These are phyloP conservation scores for Dendrocincla fuliginosa DNA, from an alignment of 2,797 vertebrate genomes.

Conservation along the genomic window DNA sequence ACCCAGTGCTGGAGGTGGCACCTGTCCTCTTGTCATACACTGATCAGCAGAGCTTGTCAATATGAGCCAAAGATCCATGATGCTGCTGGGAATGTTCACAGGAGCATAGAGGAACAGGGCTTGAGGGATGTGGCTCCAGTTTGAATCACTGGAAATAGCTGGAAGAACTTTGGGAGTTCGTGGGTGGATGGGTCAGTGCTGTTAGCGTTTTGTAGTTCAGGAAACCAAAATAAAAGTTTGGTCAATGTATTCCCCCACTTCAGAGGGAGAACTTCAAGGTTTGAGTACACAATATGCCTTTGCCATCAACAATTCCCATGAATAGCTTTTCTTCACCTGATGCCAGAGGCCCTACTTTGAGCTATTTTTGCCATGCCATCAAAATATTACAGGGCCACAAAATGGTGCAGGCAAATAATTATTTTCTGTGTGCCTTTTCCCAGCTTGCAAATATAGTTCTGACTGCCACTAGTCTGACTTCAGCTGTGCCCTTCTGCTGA, in stretches of 20 bases:
- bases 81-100: background rate
- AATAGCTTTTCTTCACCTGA: background rate
- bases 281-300: background rate
- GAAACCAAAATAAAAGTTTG: conserved; percentile 27
- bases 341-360: background rate
- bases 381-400: background rate
- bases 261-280: background rate
- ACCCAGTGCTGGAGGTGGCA: rapidly evolving
- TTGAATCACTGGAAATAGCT: background rate
- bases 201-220: background rate
- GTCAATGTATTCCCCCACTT: background rate
- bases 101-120: background rate
- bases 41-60: background rate
- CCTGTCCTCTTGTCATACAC: background rate
- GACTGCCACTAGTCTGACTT: background rate
- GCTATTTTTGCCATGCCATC: conserved; percentile 30
- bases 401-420: conserved; percentile 30
- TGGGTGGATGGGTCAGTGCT: background rate
- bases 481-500: background rate
- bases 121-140: background rate
- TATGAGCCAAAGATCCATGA: rapidly evolving
- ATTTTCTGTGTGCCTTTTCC: background rate
- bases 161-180: background rate
- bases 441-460: conserved; percentile 7
- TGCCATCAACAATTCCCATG: background rate